Evolutionary conservation across 2,888 invertebrate species (phyloP).

Genomic region (Trilocha varians): DNA sequence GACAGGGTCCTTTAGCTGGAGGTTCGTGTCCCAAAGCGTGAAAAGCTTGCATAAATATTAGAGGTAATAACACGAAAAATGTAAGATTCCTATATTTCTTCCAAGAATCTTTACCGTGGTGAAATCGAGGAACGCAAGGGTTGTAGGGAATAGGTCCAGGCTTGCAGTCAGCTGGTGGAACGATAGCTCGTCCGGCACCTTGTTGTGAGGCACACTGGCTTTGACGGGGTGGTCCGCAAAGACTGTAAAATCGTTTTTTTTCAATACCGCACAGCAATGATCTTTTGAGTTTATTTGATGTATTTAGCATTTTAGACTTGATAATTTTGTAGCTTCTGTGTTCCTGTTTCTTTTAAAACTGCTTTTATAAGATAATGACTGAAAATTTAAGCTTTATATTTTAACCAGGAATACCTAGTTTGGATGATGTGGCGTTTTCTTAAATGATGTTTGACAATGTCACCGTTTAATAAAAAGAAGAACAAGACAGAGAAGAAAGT

Average conservation of each 20-base stretch:
- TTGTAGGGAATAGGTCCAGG: constrained; percentile 34
- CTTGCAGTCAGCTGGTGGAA: constrained; percentile 32
- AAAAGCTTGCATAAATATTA: constrained; percentile 37
- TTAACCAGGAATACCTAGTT: no score
- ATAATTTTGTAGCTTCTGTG: background rate
- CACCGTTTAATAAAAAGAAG: no score
- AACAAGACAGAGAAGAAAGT: no score
- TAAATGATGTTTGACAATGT: no score
- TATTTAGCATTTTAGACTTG: background rate
- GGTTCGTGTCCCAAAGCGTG: constrained; percentile 22
- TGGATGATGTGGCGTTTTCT: no score
- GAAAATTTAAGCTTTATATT: no score
- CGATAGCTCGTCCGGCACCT: constrained; percentile 29
- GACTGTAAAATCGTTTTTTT: constrained; percentile 18
- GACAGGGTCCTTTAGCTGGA: constrained; percentile 33
- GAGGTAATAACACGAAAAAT: constrained; percentile 39
- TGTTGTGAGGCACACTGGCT: constrained; percentile 26
- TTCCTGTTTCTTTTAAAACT: no score
- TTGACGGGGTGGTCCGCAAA: constrained; percentile 36
- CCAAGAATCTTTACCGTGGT: constrained; percentile 35
- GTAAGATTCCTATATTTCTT: constrained; percentile 41
- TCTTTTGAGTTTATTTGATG: background rate
- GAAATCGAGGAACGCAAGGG: constrained; percentile 40
- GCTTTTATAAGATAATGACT: no score
- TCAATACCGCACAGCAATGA: background rate